Percentiles rank a stretch among this genome's conserved stretches.
phyloP scores from a whole-genome alignment of 2,797 vertebrate species.

The Rhodeus uyekii region DNA sequence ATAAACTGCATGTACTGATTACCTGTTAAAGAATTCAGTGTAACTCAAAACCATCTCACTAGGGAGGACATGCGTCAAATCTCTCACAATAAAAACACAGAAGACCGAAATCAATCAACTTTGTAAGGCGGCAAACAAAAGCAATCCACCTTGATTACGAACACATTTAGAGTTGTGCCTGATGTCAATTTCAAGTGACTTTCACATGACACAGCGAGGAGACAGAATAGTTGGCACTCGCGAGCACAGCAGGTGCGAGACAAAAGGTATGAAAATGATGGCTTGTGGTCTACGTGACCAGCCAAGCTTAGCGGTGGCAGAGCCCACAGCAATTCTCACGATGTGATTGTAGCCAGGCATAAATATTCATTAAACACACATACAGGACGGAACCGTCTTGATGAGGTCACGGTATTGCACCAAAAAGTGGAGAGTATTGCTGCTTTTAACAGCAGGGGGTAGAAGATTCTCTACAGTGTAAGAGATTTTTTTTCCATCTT shows the following conservation, averaged over 20 bases:
- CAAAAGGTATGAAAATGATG: conserved; percentile 37
- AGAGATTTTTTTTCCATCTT: conserved; percentile 57
- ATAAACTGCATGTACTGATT: conserved; percentile 8
- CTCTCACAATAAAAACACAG: not conserved
- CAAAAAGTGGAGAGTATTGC: conserved; percentile 52
- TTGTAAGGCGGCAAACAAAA: not conserved
- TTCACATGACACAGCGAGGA: not conserved
- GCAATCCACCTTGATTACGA: conserved; percentile 10
- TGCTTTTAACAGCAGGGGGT: conserved; percentile 35
- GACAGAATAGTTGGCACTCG: conserved; percentile 22
- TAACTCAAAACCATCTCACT: not conserved
- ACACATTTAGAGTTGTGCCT: conserved; percentile 15
- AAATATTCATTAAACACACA: conserved; percentile 69
- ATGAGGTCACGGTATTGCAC: conserved; percentile 64
- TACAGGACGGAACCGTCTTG: conserved; percentile 44
- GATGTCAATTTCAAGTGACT: conserved; percentile 7
- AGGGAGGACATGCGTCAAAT: not conserved
- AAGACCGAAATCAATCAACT: not conserved
- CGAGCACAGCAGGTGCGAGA: conserved; percentile 26
- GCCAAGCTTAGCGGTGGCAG: conserved; percentile 27
- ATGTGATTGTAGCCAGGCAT: conserved; percentile 63
- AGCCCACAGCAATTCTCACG: conserved; percentile 57
- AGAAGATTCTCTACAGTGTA: conserved; percentile 14
- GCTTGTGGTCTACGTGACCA: conserved; percentile 11
- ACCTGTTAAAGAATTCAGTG: not conserved